Percentiles rank a stretch among this genome's conserved stretches.
Evolutionary conservation across 2,888 invertebrate species (phyloP).

Genomic region (Hemaris fuciformis): DNA sequence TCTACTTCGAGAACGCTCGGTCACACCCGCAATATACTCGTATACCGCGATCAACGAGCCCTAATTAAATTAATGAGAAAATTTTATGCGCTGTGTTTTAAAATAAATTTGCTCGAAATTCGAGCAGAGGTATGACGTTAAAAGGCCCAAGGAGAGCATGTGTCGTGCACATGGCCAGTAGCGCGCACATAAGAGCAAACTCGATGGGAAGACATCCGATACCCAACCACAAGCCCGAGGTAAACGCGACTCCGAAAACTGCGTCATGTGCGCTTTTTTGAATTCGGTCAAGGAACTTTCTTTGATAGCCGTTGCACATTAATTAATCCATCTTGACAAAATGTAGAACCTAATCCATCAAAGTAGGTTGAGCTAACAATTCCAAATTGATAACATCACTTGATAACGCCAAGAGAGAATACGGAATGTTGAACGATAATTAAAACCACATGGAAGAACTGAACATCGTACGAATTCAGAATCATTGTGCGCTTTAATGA

Average conservation of each 20-base stretch:
- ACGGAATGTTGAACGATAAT: not conserved
- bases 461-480: not conserved
- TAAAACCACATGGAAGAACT: not conserved
- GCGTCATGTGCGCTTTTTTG: constrained; percentile 56
- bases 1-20: too few species aligned
- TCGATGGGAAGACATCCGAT: constrained; percentile 66
- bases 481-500: constrained; percentile 17
- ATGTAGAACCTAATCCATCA: constrained; percentile 33
- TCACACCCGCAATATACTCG: too few species aligned
- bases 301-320: constrained; percentile 33
- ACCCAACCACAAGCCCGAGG: constrained; percentile 42
- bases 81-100: constrained; percentile 8
- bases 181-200: constrained; percentile 53
- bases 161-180: constrained; percentile 72
- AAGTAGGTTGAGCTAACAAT: constrained; percentile 47
- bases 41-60: too few species aligned
- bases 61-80: constrained; percentile 19
- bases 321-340: constrained; percentile 37
- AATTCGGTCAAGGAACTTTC: constrained; percentile 60
- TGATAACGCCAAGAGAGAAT: constrained; percentile 24
- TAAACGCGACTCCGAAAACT: constrained; percentile 46
- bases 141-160: constrained; percentile 62
- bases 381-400: constrained; percentile 24
- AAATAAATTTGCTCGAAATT: constrained; percentile 15
- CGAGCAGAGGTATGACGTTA: constrained; percentile 40